Evolutionary conservation across 2,113 vertebrate genomes (phyloP), one percentile per base, ranked within the genome.

Genomic region (Erythrocercus mccallii): DNA sequence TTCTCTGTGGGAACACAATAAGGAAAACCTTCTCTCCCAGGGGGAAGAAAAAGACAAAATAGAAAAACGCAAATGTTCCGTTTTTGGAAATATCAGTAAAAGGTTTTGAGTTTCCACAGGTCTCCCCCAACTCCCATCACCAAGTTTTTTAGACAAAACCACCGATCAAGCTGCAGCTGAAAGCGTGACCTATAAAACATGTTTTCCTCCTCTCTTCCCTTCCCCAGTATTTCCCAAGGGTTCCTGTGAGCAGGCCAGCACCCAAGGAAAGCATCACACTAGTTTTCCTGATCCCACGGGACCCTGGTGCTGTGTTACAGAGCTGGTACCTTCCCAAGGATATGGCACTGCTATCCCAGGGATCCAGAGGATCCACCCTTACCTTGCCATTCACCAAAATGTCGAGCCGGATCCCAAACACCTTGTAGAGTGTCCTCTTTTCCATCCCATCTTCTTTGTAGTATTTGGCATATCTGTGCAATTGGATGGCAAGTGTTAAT

Each of bases 341-440:
- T 9, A 7, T 6, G 56, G 51, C 35, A 16, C 19, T 45, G 37
- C 35, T 6, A 2, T 20, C 19, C 31, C 1, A 3, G 22, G 37
- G 42, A 37, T 14, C 12, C 1, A 9, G 44, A 40, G 48, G 2
- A 42, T 30, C 24, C 40, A 45, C 42, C 37, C 92, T 98, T 94
- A 99, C 99, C 98, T 98, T 97, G 78, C 99, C 99, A 3, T 98
- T 96, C 76, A 99, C 99, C n/a, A 99, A 96, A 61, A 99, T 98
- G 81, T 99, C 99, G 0, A 99, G 97, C 62, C 98, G 98, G 96
- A 99, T 98, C 90, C 99, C 99, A 86, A 99, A 99, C 94, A 99
- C 99, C 91, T 99, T 99, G 90, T 98, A 98, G 51, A 99, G 98
- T 1, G 98, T 99, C 88, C 99, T 98, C 88, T 97, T 98, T 31